phyloP scores from a whole-genome alignment of 2,888 invertebrate genomes.

The Archips crataeganus region DNA sequence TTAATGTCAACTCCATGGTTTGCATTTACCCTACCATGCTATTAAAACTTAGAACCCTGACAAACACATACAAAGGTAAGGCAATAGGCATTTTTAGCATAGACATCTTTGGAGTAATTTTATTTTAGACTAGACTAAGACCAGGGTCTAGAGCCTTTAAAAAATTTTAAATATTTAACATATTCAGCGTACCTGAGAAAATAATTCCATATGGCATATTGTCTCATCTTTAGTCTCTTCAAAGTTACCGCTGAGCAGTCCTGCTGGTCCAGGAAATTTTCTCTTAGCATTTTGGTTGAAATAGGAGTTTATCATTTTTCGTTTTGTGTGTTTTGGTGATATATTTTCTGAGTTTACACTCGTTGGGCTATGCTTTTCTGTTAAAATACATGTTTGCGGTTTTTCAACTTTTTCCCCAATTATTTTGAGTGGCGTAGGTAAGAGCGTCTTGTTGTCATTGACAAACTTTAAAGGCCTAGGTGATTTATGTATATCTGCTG shows the following conservation, averaged over 20 bases:
- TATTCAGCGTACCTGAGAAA: conserved; percentile 65
- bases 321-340: conserved; percentile 69
- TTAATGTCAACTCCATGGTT: too few relatives aligned
- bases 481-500: neutral
- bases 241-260: conserved; percentile 68
- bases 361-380: neutral
- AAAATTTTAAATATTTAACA: too few relatives aligned
- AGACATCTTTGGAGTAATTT: too few relatives aligned
- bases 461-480: conserved; percentile 5
- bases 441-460: conserved; percentile 1
- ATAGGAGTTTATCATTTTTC: conserved; percentile 74
- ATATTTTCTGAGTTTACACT: conserved; percentile 30
- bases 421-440: conserved; percentile 3
- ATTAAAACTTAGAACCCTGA: too few relatives aligned
- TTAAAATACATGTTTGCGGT: neutral
- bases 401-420: neutral
- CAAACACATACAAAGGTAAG: too few relatives aligned
- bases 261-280: conserved; percentile 81
- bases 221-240: conserved; percentile 68
- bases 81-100: too few relatives aligned
- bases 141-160: too few relatives aligned
- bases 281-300: conserved; percentile 76
- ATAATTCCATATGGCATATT: conserved; percentile 71
- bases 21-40: too few relatives aligned
- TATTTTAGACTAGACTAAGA: too few relatives aligned